Base-by-base conservation (phyloP, 37 sponge, comb jelly and placozoan species). In the Ianthella basta region DNA sequence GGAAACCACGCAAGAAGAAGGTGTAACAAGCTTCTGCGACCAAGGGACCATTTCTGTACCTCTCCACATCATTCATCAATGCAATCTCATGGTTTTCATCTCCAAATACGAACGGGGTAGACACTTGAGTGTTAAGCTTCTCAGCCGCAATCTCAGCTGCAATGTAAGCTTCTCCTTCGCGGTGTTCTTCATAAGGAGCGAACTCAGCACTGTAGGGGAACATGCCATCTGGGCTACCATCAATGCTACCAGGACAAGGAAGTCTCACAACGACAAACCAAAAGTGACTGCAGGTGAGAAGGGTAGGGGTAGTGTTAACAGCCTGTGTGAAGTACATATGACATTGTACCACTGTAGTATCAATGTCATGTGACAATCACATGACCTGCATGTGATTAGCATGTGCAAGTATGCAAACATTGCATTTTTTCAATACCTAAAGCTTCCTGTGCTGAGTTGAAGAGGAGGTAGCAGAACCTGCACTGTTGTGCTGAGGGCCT, bases 401-500 rank as follows among this genome's bases (percentile, higher is more conserved):
- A n/a, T n/a, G n/a, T n/a, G n/a, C n/a, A n/a, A n/a, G n/a, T n/a
- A n/a, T n/a, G n/a, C n/a, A n/a, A n/a, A n/a, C n/a, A n/a, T n/a
- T n/a, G 50, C 50, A 44, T 44, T 44, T 8, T 44, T 44, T 8
- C 8, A 44, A 21, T 41, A 75, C 78, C 78, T 75, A 15, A 75
- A 5, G 1, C 13, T 75, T 0, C 54, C 54, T 5, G 54, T n/a
- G 1, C 12, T 10, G 37, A 13, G 16, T 41, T 75, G 78, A 15
- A 75, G 78, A 19, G 1, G 25, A 16, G 32, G 38, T 16, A 75
- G 38, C 40, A 39, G 13, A 50, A 75, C 54, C 2, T 36, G 15
- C 53, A 75, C 78, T 41, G 78, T 75, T 0, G 20, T 44, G 53
- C 78, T 75, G 25, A 75, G 54, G 44, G 24, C 40, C 54, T 75